phyloP scores from a whole-genome alignment of 2,113 vertebrate species.

The Cyanoramphus novaezelandiae region DNA sequence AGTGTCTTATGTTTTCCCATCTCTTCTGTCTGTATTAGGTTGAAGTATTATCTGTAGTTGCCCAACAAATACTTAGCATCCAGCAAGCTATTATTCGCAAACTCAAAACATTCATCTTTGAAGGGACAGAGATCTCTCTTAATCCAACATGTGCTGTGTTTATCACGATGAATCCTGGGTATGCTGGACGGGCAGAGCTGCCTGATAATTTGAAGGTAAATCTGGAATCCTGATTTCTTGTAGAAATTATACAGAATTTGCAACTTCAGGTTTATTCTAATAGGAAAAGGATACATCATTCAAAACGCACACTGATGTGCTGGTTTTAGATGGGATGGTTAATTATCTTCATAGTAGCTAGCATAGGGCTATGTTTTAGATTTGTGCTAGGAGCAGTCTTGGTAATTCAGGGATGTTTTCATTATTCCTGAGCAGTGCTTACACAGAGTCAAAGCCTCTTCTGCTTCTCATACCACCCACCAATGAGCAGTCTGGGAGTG shows the following conservation, averaged over 20 bases:
- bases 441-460: background rate
- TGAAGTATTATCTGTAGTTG: conserved; percentile 93
- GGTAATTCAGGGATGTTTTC: background rate
- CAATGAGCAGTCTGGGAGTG: background rate
- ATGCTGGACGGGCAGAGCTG: conserved; percentile 89
- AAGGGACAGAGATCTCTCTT: conserved; percentile 89
- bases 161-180: conserved; percentile 96
- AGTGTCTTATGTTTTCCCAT: background rate
- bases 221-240: background rate
- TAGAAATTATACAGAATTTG: background rate
- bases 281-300: background rate
- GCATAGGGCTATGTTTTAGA: background rate
- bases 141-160: conserved; percentile 92
- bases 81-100: conserved; percentile 87
- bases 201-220: conserved; percentile 94
- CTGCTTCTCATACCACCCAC: background rate
- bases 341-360: background rate
- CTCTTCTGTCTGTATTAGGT: conserved; percentile 74
- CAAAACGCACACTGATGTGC: background rate
- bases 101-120: conserved; percentile 86
- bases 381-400: background rate
- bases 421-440: background rate
- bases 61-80: conserved; percentile 92
- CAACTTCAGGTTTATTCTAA: background rate
- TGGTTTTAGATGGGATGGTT: background rate